Conservation (phyloP, 2,888 invertebrate species). For the Morpho helenor region DNA sequence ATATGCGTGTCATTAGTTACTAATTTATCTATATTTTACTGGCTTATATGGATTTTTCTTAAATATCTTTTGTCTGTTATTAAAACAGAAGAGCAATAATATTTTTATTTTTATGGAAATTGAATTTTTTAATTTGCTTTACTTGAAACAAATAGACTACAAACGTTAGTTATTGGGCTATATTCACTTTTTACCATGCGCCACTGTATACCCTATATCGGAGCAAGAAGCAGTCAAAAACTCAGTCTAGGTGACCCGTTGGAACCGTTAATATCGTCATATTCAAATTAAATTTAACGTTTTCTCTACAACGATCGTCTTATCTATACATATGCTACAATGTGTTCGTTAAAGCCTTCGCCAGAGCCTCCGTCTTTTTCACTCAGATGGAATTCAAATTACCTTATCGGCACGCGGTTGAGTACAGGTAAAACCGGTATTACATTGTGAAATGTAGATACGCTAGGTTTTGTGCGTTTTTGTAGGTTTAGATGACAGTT, state of each 20-base stretch:
- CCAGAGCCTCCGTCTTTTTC: conserved; percentile 68
- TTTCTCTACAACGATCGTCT: conserved; percentile 47
- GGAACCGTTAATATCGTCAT: conserved; percentile 30
- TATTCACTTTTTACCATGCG: too few relatives aligned
- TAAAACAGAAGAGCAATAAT: too few relatives aligned
- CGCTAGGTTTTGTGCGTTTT: conserved; percentile 39
- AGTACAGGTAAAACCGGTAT: conserved; percentile 73
- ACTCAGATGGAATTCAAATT: conserved; percentile 73
- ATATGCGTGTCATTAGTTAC: too few relatives aligned
- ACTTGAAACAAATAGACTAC: too few relatives aligned
- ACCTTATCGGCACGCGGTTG: conserved; percentile 67
- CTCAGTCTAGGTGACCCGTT: conserved; percentile 20
- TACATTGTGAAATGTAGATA: conserved; percentile 48
- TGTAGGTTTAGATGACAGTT: conserved; percentile 49
- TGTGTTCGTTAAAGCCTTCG: conserved; percentile 46
- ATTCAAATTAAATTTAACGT: conserved; percentile 63
- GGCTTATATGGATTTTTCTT: too few relatives aligned
- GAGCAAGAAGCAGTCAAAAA: conserved; percentile 1
- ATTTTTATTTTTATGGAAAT: too few relatives aligned
- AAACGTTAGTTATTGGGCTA: too few relatives aligned
- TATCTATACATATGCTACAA: conserved; percentile 33
- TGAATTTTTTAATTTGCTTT: too few relatives aligned
- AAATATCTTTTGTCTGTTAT: too few relatives aligned
- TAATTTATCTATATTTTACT: too few relatives aligned
- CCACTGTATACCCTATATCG: neutral